Percentiles rank a stretch among this genome's conserved stretches.
phyloP scores from a whole-genome alignment of 2,113 vertebrate species.

The Chloroceryle aenea region DNA sequence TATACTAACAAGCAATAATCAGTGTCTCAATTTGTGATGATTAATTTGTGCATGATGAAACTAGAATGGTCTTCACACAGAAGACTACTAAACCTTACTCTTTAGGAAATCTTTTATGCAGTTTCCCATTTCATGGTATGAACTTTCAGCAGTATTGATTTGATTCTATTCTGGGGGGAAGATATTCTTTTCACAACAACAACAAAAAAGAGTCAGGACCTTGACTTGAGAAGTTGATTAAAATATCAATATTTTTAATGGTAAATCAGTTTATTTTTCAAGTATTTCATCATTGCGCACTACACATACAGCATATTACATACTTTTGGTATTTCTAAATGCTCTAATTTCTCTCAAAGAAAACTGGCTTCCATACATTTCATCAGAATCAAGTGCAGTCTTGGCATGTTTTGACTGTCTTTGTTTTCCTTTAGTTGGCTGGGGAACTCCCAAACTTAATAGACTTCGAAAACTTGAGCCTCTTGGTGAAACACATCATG shows the following conservation, averaged over 20 bases:
- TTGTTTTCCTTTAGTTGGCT: slow-evolving; percentile 81
- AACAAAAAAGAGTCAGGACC: not conserved
- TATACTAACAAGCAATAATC: not conserved
- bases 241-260: not conserved
- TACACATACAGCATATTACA: not conserved
- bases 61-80: not conserved
- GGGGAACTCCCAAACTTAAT: slow-evolving; percentile 83
- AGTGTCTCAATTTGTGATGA: not conserved
- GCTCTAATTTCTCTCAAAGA: not conserved
- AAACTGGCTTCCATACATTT: not conserved
- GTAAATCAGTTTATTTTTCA: not conserved
- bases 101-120: not conserved
- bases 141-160: not conserved
- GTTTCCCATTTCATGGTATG: not conserved
- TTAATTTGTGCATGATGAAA: not conserved
- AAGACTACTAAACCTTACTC: not conserved
- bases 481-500: slow-evolving; percentile 81
- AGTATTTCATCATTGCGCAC: not conserved
- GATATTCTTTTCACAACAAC: not conserved
- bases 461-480: slow-evolving; percentile 85
- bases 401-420: slow-evolving; percentile 57
- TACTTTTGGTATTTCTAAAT: not conserved
- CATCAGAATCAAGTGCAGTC: not conserved
- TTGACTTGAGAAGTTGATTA: not conserved
- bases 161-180: not conserved